Evolutionary conservation across 2,797 vertebrate genomes (phyloP).

Genomic region (Thaleichthys pacificus): DNA sequence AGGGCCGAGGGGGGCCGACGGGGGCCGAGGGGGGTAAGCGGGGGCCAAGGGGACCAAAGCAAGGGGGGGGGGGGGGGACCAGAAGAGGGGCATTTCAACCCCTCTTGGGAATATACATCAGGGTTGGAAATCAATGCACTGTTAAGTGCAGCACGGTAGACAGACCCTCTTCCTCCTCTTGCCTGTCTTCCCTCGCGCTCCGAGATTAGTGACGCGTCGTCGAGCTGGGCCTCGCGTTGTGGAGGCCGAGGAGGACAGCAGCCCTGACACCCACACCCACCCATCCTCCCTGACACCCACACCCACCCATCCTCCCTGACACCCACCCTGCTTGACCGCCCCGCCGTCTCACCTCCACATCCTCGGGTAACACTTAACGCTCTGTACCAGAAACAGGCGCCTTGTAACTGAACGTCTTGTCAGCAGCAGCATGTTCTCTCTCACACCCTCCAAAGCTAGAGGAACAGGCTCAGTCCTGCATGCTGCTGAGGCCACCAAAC

Average conservation of each 20-base stretch:
- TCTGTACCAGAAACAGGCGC: constrained; percentile 20
- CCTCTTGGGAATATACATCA: constrained; percentile 55
- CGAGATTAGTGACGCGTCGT: constrained; percentile 70
- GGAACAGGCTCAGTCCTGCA: too few relatives aligned
- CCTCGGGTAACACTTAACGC: constrained; percentile 63
- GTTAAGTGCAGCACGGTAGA: constrained; percentile 80
- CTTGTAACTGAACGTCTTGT: too few relatives aligned
- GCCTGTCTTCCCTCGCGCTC: neutral
- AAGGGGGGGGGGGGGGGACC: constrained; percentile 26
- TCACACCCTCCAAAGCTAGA: too few relatives aligned
- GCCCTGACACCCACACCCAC: constrained; percentile 12
- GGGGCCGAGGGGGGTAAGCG: neutral
- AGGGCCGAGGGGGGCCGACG: constrained; percentile 21
- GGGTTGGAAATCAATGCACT: constrained; percentile 81
- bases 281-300: neutral
- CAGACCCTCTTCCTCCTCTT: constrained; percentile 61
- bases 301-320: constrained; percentile 27
- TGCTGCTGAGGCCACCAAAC: too few relatives aligned
- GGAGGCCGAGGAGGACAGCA: constrained; percentile 35
- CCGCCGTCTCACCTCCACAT: constrained; percentile 42
- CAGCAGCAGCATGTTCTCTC: too few relatives aligned
- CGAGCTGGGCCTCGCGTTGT: constrained; percentile 49
- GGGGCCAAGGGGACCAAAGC: neutral
- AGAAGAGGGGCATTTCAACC: constrained; percentile 53
- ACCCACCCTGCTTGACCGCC: constrained; percentile 38